A percentile compares a stretch with the other conserved stretches of the same genome.
These are phyloP conservation scores for Anorthoa munda DNA, from an alignment of 2,888 invertebrate species.

Conservation along the genomic window DNA sequence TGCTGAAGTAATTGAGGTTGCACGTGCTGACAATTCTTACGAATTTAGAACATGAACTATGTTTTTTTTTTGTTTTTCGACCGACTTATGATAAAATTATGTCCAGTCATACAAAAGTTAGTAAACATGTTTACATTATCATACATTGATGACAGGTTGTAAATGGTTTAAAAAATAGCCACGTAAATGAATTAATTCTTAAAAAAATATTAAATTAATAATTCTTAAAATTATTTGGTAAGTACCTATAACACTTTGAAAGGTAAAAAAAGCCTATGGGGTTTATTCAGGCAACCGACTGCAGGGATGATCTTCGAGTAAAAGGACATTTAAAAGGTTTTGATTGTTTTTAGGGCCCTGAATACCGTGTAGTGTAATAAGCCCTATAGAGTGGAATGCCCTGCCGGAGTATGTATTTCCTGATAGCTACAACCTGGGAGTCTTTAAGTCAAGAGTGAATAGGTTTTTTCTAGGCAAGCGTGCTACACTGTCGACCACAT, in stretches of 20 bases:
- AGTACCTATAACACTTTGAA: not conserved
- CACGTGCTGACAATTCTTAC: slow-evolving; percentile 29
- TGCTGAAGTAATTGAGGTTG: slow-evolving; percentile 20
- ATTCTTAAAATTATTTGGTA: too few species aligned
- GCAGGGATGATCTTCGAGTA: not conserved
- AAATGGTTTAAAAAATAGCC: slow-evolving; percentile 6
- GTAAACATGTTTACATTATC: slow-evolving; percentile 33
- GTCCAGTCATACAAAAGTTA: slow-evolving; percentile 17
- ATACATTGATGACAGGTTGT: slow-evolving; percentile 27
- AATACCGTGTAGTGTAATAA: too few species aligned
- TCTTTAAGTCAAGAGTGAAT: too few species aligned
- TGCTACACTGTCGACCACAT: too few species aligned
- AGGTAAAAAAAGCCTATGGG: too few species aligned
- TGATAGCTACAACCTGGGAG: too few species aligned
- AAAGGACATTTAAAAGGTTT: not conserved
- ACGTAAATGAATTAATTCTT: not conserved
- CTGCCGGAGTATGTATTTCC: too few species aligned
- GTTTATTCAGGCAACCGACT: not conserved
- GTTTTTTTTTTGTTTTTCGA: slow-evolving; percentile 26
- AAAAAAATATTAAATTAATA: too few species aligned
- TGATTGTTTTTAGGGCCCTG: not conserved
- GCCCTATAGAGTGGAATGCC: too few species aligned
- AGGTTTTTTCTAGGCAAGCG: too few species aligned
- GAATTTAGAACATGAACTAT: slow-evolving; percentile 8
- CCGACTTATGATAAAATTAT: slow-evolving; percentile 12